These are phyloP conservation scores for Crenuchus spilurus DNA, from an alignment of 2,797 vertebrate genomes.

Conservation along the genomic window DNA sequence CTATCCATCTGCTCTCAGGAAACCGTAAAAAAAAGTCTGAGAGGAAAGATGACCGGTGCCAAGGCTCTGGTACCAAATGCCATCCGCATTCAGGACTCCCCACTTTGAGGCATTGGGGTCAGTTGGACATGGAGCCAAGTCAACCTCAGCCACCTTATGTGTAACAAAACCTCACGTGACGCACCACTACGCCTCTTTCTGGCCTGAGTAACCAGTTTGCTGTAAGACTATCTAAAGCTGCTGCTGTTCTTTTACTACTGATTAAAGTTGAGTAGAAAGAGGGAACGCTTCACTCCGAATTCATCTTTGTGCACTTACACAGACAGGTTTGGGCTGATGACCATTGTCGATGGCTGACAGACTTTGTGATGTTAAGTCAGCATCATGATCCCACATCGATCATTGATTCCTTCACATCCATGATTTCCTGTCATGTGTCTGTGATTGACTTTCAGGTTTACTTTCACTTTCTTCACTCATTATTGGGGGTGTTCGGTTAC, in stretches of 20 bases:
- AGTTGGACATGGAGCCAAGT: background rate
- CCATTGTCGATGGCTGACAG: no score
- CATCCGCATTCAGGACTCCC: conserved; percentile 28
- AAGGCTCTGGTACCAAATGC: conserved; percentile 36
- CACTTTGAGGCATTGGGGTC: conserved; percentile 33
- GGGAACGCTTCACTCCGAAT: no score
- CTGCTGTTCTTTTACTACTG: background rate
- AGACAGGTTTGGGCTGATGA: no score
- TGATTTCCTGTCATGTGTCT: no score
- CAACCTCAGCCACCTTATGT: conserved; percentile 27
- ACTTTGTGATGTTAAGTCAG: no score
- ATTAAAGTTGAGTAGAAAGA: background rate
- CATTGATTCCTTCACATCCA: no score
- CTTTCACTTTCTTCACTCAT: no score
- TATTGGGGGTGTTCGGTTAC: no score
- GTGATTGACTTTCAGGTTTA: no score
- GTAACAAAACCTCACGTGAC: conserved; percentile 22
- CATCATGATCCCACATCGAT: no score
- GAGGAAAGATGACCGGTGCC: conserved; percentile 35
- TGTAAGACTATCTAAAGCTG: conserved; percentile 1
- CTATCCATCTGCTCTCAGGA: conserved; percentile 62
- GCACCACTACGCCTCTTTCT: background rate
- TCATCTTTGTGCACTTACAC: no score
- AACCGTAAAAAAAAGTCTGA: conserved; percentile 43
- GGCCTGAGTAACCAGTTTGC: background rate